Percentiles rank a stretch among this genome's conserved stretches.
Evolutionary conservation across 2,113 vertebrate genomes (phyloP).

Genomic region (Vicugna pacos): DNA sequence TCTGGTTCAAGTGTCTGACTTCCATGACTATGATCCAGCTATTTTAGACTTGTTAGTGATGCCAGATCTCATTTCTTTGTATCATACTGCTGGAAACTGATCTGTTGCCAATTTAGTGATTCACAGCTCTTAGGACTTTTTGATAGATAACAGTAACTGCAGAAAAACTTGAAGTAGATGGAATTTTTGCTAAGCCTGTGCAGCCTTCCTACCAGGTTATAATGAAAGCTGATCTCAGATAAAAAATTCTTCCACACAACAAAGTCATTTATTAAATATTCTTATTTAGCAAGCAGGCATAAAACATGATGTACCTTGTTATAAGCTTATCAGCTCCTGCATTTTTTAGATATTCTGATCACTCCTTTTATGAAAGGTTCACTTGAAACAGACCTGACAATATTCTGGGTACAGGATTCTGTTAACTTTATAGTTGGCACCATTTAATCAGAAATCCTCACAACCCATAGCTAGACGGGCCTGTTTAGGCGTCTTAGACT

Average conservation of each 20-base stretch:
- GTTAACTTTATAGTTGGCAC: neutral
- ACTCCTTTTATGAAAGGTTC: neutral
- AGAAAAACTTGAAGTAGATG: neutral
- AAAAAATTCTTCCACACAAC: neutral
- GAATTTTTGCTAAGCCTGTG: neutral
- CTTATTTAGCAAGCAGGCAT: neutral
- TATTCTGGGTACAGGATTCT: neutral
- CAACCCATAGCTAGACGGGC: neutral
- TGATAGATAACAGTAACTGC: neutral
- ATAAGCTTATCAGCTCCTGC: neutral
- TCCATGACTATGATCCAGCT: neutral
- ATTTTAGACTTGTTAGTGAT: neutral
- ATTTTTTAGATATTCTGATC: neutral
- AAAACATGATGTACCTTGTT: neutral
- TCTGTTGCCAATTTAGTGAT: neutral
- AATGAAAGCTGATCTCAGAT: neutral
- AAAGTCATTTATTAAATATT: neutral
- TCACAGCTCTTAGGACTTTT: neutral
- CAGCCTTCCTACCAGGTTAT: neutral
- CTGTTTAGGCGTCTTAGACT: neutral
- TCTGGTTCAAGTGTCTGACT: neutral
- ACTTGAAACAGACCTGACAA: neutral
- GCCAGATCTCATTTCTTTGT: neutral
- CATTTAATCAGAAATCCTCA: neutral
- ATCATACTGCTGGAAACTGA: neutral